Evolutionary conservation across 2,113 vertebrate species (phyloP).

Genomic region (Macaca fascicularis): T2T-MFA8v1.1 NC_088386.1:56003501-56004000

Average conservation of each 20-base stretch:
- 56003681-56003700: not conserved
- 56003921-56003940: too few species aligned
- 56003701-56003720: not conserved
- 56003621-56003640: conserved; percentile 1
- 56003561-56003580: conserved; percentile 5
- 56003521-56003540: not conserved
- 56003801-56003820: not conserved
- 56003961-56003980: too few species aligned
- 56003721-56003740: not conserved
- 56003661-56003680: conserved; percentile 19
- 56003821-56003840: too few species aligned
- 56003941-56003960: too few species aligned
- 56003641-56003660: not conserved
- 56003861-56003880: too few species aligned
- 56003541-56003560: not conserved
- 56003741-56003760: not conserved
- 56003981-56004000: too few species aligned
- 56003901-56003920: too few species aligned
- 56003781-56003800: not conserved
- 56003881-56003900: too few species aligned
- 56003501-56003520: conserved; percentile 21
- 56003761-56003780: not conserved
- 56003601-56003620: not conserved
- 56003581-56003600: not conserved
- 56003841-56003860: too few species aligned